Evolutionary conservation across 2,888 invertebrate genomes (phyloP), one percentile per base, ranked within the genome.

Genomic region (Hypercompe scribonia): DNA sequence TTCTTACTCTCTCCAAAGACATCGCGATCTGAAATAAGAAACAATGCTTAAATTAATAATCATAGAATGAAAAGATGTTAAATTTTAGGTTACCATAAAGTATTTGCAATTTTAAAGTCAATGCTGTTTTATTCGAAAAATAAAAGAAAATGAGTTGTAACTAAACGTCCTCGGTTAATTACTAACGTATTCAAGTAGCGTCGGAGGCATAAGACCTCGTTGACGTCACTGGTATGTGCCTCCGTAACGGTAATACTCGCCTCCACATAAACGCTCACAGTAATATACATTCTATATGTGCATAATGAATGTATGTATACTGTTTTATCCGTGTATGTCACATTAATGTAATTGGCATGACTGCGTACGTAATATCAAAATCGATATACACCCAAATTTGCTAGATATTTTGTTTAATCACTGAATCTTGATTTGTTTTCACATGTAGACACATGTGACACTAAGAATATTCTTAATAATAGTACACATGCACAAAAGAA

Each of bases 211-310:
- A 90, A 94, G 92, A 90, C 92, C 92, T 93, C 90, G 92, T 91
- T 95, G 94, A 95, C 95, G 95, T 95, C 95, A 95, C 92, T 92
- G 94, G 94, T 94, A 95, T 95, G 95, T 94, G 94, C 92, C 93
- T 94, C 94, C 94, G 92, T 95, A 95, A 95, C 95, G 95, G 95
- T 95, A 94, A 92, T 86, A 90, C 91, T 94, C 94, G 94, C 94
- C 93, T 94, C 92, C 91, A 90, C 88, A 90, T 89, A 90, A 87
- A 90, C 91, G 90, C 86, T 90, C 81, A 82, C 82, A 78, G 71
- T 68, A 80, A 74, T 79, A 46, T 46, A 81, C 73, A 83, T 54
- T 65, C n/a, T 64, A 68, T 36, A 46, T 68, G 31, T 65, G 63
- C 58, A 28, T 58, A 28, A 28, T 71, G 66, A 76, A 72, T 78